Base-by-base conservation (phyloP, 1,140 invertebrate genomes). In the Tenebrio molitor region DNA sequence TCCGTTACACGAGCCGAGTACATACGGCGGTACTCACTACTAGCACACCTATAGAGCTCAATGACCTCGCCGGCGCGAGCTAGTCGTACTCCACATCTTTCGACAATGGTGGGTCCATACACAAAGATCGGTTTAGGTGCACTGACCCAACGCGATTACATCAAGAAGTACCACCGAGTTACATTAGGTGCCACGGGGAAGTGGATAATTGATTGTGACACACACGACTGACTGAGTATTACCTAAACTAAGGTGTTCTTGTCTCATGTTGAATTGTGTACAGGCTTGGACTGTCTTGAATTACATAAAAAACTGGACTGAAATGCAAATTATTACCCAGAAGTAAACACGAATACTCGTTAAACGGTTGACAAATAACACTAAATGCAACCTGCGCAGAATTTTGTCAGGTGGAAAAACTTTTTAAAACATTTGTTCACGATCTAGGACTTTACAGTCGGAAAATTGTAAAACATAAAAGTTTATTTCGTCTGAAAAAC, bases 21-120 rank as follows among this genome's bases (percentile, higher is more conserved):
- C 39, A 41, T 64, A 64, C 39, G 46, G 17, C n/a, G 42, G 23
- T 29, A 71, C 39, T 50, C 44, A 53, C 44, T 53, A 50, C 29
- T 69, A 62, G 36, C 50, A 69, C 44, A 69, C 46, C 67, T 53
- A 69, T 42, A 68, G 41, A 68, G 65, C 36, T n/a, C 65, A 68
- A 50, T 34, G 41, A 68, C 36, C 65, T 17, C 41, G 12, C 7
- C 23, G 19, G 12, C 17, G 19, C 44, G 14, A 50, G 44, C 16
- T 16, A 21, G 10, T 16, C 41, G 33, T 44, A 68, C 23, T 50
- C 41, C 29, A 68, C 36, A 44, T 68, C 36, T 29, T 34, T 33
- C 42, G 36, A 46, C 39, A 65, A 42, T 39, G 16, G 17, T 21
- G 36, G 36, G 17, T 12, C 36, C 39, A 58, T 58, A 53, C 19